Evolutionary conservation across 1,140 invertebrate species (phyloP), one percentile per base, ranked within the genome.

Genomic region (Coelopa frigida): DNA sequence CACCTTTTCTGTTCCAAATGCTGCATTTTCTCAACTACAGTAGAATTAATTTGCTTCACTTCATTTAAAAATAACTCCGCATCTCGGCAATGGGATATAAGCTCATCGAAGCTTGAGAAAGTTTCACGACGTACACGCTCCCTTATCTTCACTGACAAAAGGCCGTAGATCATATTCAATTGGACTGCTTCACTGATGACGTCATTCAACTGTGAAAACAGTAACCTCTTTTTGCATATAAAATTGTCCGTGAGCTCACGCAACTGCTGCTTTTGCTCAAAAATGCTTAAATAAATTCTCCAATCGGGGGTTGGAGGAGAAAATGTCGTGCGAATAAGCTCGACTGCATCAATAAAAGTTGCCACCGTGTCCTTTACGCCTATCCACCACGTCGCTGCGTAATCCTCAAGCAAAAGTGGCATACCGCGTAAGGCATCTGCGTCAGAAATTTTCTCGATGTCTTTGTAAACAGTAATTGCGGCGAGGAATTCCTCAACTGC

Each of bases 361-460:
- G 4, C 18, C 6, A 50, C 39, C 12, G n/a, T 38, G 11, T 24
- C 8, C 45, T 54, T 56, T 4, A 52, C 41, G 12, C 54, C 57
- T 38, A 47, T 39, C 54, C 53, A 58, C 54, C 56, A 59, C 8
- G 22, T 43, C 7, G 51, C 54, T n/a, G 57, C 57, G 15, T 21
- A 17, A 8, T 48, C 49, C 14, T 54, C 37, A 10, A 59, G 38
- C 3, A 58, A 36, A 35, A 59, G 48, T 10, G 54, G 44, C 21
- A 58, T 39, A 11, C 56, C 56, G 14, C 22, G 29, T n/a, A 56
- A 12, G 15, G 49, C 54, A 35, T 59, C 55, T 0, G 20, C 37
- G 26, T 58, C 55, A 0, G 49, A 41, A 21, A 51, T 48, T 1
- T 33, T 7, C 33, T 52, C 50, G 3, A 52, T 44, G 10, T 52